Conservation (phyloP, 2,113 vertebrate genomes). For the Malurus melanocephalus region DNA sequence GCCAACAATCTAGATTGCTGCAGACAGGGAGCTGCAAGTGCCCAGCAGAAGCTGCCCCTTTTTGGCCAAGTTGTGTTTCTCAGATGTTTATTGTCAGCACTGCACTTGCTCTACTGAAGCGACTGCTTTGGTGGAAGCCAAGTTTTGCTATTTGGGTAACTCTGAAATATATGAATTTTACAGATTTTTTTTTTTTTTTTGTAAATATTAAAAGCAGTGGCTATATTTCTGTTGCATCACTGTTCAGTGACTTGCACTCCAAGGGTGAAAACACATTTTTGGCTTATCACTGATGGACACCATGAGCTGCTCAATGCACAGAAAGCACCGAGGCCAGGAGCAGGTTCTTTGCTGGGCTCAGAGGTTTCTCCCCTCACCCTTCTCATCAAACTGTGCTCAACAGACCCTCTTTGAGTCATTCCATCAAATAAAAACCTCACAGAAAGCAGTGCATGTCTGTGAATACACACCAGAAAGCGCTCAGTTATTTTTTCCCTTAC, state of each 20-base stretch:
- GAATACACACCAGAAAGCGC: background rate
- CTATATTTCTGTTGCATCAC: background rate
- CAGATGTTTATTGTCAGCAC: background rate
- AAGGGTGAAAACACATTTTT: background rate
- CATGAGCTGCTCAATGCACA: accelerated
- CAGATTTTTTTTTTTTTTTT: no score
- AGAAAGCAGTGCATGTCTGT: accelerated
- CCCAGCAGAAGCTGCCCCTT: background rate
- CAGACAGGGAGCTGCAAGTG: background rate
- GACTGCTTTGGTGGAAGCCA: background rate
- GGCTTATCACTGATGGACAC: background rate
- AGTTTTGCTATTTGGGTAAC: background rate
- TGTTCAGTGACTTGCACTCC: background rate
- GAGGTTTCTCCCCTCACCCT: background rate
- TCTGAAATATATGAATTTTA: background rate
- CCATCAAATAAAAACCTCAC: background rate
- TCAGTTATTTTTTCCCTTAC: background rate
- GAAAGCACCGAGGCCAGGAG: accelerated
- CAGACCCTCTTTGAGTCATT: background rate
- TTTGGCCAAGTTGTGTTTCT: background rate
- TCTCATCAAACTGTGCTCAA: background rate
- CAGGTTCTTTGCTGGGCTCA: background rate
- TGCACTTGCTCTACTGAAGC: accelerated
- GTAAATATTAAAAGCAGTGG: background rate
- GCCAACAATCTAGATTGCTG: background rate